These are phyloP conservation scores for Pseudomyrmex cubaensis DNA, from an alignment of 1,140 invertebrate genomes.

Conservation along the genomic window DNA sequence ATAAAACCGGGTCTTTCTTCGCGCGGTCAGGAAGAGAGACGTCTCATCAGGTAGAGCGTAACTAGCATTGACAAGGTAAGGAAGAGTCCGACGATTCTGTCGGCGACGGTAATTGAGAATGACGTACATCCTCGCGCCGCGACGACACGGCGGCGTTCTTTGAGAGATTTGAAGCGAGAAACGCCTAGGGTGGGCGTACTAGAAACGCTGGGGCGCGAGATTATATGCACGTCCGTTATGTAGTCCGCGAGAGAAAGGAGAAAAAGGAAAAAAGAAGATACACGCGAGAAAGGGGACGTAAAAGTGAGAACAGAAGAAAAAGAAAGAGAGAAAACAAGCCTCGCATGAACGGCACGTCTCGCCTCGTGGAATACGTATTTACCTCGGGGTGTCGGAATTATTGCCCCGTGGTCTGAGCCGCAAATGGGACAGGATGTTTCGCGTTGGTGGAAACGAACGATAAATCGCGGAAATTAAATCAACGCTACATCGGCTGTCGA, in stretches of 20 bases:
- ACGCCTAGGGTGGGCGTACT: slow-evolving; percentile 67
- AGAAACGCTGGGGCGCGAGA: slow-evolving; percentile 61
- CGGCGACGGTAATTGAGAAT: slow-evolving; percentile 80
- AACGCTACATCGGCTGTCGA: slow-evolving; percentile 67
- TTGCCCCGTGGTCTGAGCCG: slow-evolving; percentile 67
- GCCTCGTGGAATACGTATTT: slow-evolving; percentile 67
- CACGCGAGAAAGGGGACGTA: neutral
- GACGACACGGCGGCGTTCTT: slow-evolving; percentile 73
- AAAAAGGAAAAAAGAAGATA: slow-evolving; percentile 2
- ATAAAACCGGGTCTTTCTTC: neutral
- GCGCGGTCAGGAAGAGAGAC: neutral
- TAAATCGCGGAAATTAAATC: slow-evolving; percentile 77
- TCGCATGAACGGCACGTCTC: slow-evolving; percentile 26
- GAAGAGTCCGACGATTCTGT: slow-evolving; percentile 69
- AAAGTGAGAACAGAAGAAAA: neutral
- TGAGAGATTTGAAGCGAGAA: slow-evolving; percentile 70
- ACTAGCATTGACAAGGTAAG: slow-evolving; percentile 62
- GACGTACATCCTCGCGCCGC: slow-evolving; percentile 74
- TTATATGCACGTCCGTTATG: slow-evolving; percentile 61
- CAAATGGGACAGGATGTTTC: slow-evolving; percentile 76
- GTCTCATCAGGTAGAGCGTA: slow-evolving; percentile 21
- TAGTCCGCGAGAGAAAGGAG: neutral
- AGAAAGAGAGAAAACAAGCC: slow-evolving; percentile 28
- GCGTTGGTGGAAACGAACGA: slow-evolving; percentile 73
- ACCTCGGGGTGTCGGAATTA: slow-evolving; percentile 70